Percentiles rank a stretch among this genome's conserved stretches.
These are phyloP conservation scores for Phymatocera aterrima DNA, from an alignment of 2,888 invertebrate species.

Conservation along the genomic window DNA sequence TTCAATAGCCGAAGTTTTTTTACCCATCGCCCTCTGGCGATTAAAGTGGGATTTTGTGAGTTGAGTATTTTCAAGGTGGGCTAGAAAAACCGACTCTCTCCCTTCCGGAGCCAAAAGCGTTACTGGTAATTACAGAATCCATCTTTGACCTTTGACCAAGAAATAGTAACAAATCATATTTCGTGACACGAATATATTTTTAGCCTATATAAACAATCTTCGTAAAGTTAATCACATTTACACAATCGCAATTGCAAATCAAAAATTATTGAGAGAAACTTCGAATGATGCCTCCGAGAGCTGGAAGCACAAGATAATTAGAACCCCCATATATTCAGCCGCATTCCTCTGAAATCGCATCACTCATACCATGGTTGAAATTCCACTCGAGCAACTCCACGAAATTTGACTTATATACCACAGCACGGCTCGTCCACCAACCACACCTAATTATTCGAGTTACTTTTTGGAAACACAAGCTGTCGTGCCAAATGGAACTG, in stretches of 20 bases:
- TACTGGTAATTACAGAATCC: conserved; percentile 6
- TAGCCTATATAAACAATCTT: not conserved
- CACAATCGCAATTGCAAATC: not conserved
- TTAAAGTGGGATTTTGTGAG: not conserved
- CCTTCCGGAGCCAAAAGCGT: not conserved
- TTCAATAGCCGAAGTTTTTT: conserved; percentile 2
- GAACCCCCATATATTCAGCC: not conserved
- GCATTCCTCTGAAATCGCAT: not conserved
- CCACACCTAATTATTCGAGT: conserved; percentile 7
- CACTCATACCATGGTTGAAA: not conserved
- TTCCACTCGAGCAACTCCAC: not conserved
- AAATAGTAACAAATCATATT: not conserved
- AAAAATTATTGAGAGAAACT: not conserved
- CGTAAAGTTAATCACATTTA: not conserved
- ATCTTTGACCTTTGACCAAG: conserved; percentile 14
- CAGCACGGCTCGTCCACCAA: conserved; percentile 6
- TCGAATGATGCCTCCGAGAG: not conserved
- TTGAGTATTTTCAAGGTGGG: not conserved
- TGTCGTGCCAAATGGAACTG: conserved; percentile 17
- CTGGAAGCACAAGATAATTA: not conserved
- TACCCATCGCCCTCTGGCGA: not conserved
- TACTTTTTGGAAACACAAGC: not conserved
- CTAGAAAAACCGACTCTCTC: not conserved
- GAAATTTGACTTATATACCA: not conserved
- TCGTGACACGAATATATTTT: not conserved